Evolutionary conservation across 2,797 vertebrate genomes (phyloP).

Genomic region (Nannoperca obscura): DNA sequence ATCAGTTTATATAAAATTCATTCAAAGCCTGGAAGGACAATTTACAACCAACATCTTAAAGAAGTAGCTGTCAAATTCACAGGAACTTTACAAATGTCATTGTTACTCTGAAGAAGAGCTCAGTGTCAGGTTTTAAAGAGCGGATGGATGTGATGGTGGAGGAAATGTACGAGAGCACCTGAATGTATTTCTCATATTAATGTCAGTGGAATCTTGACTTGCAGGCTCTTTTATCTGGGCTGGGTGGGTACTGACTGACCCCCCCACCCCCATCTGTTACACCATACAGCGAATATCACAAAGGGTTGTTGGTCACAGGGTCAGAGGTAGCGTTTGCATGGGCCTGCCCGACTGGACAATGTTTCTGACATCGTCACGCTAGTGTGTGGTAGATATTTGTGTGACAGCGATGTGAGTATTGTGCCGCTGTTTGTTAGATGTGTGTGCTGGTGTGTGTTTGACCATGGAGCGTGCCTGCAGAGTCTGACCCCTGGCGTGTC

Average conservation of each 20-base stretch:
- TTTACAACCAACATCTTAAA: constrained; percentile 1
- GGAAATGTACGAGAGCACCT: constrained; percentile 1
- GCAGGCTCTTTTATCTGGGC: constrained; percentile 54
- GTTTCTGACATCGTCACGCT: constrained; percentile 41
- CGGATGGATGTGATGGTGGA: constrained; percentile 20
- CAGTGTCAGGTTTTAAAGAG: background rate
- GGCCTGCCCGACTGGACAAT: constrained; percentile 50
- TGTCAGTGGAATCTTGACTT: constrained; percentile 40
- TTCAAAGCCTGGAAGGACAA: background rate
- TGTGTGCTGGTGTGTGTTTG: constrained; percentile 58
- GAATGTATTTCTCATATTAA: constrained; percentile 30
- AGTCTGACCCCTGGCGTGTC: constrained; percentile 95
- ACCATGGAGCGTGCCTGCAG: constrained; percentile 76
- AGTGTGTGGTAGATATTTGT: constrained; percentile 53
- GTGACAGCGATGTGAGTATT: constrained; percentile 40
- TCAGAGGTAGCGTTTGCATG: constrained; percentile 65
- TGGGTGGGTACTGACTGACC: constrained; percentile 41
- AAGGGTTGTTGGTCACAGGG: constrained; percentile 67
- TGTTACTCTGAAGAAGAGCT: background rate
- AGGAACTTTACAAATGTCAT: background rate
- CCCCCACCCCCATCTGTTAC: constrained; percentile 26
- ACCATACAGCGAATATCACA: constrained; percentile 62
- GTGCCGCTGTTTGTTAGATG: constrained; percentile 50
- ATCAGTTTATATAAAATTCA: background rate
- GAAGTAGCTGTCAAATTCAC: background rate